Evolutionary conservation across 2,888 invertebrate genomes (phyloP), one percentile per base, ranked within the genome.

Genomic region (Polydrusus tereticollis): DNA sequence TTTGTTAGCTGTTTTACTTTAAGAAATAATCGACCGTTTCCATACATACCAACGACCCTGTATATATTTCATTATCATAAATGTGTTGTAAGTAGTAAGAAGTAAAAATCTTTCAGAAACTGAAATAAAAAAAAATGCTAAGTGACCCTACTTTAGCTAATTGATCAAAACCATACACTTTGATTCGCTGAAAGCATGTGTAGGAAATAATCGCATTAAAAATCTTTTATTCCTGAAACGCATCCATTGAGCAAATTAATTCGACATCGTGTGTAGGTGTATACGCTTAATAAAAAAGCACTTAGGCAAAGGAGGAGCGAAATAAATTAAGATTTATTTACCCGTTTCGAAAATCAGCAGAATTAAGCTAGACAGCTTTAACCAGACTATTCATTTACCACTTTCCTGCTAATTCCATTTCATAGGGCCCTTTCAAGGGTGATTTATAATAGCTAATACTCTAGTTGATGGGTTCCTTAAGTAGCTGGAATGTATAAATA

Each of bases 401-500:
- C 60, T 60, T 45, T 38, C 29, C 14, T 45, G 60, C 60, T 60
- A 60, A 60, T 60, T 60, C 60, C 60, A 21, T 60, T 43, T 45
- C 26, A 45, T 45, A 29, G 60, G 60, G 26, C 29, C 29, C 52
- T 29, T 60, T 45, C 29, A 29, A 47, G 33, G 21, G 63, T 47
- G 47, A 45, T 47, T 45, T 63, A 45, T 63, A 63, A 63, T 45
- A 47, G 33, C 47, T 63, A 47, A 63, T 63, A 21, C 63, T 47
- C 50, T 36, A 36, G 33, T 47, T 63, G 63, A 63, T 63, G 63
- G 63, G 45, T 63, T 63, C 14, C 50, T 50, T 63, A 63, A 63
- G 63, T 63, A 63, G 18, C 45, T 63, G 23, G 63, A 63, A 63
- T 63, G 63, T 63, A 63, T 63, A 63, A 63, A 63, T 63, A 63